Conservation (phyloP, 2,888 invertebrate genomes). For the Galerucella pusilla region DNA sequence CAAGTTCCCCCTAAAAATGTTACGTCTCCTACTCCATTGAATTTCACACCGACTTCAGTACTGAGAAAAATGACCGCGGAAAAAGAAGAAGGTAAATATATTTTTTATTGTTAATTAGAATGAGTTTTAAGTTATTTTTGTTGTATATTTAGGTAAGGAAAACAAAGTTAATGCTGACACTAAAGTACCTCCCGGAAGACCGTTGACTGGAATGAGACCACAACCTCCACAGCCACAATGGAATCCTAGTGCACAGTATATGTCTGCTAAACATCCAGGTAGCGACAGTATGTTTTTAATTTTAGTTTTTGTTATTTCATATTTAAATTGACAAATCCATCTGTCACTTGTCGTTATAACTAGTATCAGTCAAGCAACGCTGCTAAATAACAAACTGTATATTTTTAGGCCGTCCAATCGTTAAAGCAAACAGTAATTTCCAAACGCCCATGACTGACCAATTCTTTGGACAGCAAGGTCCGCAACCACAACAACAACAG, state of each 20-base stretch:
- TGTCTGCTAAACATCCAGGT: conserved; percentile 51
- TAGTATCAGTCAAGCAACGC: background rate
- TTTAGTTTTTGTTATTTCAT: background rate
- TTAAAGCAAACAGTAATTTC: conserved; percentile 67
- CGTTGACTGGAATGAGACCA: conserved; percentile 61
- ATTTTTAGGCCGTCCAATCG: conserved; percentile 68
- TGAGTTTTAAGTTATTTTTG: conserved; percentile 32
- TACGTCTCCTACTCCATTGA: conserved; percentile 77
- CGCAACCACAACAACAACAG: conserved; percentile 48
- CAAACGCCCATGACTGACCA: conserved; percentile 60
- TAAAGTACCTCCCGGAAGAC: conserved; percentile 59
- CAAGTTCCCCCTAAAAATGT: conserved; percentile 62
- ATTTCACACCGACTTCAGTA: conserved; percentile 94
- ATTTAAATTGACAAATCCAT: background rate
- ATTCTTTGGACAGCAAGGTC: conserved; percentile 60
- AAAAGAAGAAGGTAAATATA: conserved; percentile 74
- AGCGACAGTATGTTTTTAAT: conserved; percentile 34
- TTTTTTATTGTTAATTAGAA: background rate
- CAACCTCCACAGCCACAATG: conserved; percentile 56
- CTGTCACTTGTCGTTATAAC: background rate
- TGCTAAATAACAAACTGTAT: background rate
- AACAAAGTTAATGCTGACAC: conserved; percentile 47
- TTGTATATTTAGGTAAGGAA: conserved; percentile 62
- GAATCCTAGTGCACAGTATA: conserved; percentile 52
- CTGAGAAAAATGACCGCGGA: conserved; percentile 94